Evolutionary conservation across 2,888 invertebrate species (phyloP).

Genomic region (Amphiduros pacificus): DNA sequence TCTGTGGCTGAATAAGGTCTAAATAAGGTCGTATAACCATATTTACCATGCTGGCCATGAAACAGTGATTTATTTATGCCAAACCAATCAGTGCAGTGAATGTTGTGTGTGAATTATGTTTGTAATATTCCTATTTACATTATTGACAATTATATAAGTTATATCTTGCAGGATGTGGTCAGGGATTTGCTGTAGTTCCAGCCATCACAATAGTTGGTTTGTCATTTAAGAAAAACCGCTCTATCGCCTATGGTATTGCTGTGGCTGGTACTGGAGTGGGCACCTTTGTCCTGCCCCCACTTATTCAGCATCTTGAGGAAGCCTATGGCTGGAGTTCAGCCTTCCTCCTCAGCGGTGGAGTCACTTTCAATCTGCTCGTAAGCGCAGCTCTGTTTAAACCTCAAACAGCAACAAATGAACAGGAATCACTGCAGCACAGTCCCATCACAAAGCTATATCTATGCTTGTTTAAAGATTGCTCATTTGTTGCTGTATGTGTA

Average conservation of each 20-base stretch:
- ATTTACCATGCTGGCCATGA: no score
- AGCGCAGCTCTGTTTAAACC: conserved; percentile 36
- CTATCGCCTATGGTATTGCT: conserved; percentile 38
- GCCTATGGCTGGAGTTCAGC: conserved; percentile 36
- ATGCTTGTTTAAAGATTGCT: conserved; percentile 20
- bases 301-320: conserved; percentile 35
- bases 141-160: no score
- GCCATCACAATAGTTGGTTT: conserved; percentile 35
- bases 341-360: conserved; percentile 36
- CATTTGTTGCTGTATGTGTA: conserved; percentile 24
- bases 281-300: conserved; percentile 36
- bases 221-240: conserved; percentile 36
- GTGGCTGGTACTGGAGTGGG: conserved; percentile 41
- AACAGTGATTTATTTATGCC: no score
- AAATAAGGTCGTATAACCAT: no score
- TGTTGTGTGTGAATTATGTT: no score
- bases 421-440: no score
- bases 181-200: conserved; percentile 37
- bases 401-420: no score
- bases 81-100: no score
- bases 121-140: no score
- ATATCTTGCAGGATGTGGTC: conserved; percentile 38
- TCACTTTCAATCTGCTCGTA: conserved; percentile 36
- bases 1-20: no score
- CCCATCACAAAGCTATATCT: no score